Evolutionary conservation across 2,113 vertebrate species (phyloP), one percentile per base, ranked within the genome.

Genomic region (Nyctibius bracteatus): DNA sequence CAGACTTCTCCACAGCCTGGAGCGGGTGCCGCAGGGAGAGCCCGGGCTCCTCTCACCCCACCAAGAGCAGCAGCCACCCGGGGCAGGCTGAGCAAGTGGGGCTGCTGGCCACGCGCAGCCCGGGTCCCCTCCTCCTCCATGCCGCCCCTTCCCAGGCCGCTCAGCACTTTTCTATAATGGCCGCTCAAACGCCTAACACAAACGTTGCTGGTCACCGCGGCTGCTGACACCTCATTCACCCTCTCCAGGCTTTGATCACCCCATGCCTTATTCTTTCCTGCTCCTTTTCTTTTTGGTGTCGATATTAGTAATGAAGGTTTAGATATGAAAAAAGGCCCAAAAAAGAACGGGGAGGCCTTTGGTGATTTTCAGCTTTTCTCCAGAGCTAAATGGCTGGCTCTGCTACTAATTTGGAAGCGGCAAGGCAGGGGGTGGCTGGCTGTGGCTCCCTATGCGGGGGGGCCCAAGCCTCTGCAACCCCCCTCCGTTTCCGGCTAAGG

Each of bases 131-230:
- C 20, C 10, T 63, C 23, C 10, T 37, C 52, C 58, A 5, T 1
- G 2, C 10, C 3, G 6, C 12, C 23, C 52, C 30, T 28, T 35
- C 30, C 47, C 30, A 5, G 5, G 28, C 28, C 1, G 1, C 61
- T 25, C 54, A 20, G n/a, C 0, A 3, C 44, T 39, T 31, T 2
- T 58, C 51, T 5, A 6, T 14, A 47, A 14, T 5, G 14, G 58
- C 49, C 0, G 2, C 57, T 20, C 0, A 0, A 19, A 12, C 0
- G 0, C 35, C 44, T 17, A 14, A 1, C 0, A 0, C 27, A 1
- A 33, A 33, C 0, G 9, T 2, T 2, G 10, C n/a, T 9, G 5
- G 3, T 18, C 44, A 23, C 18, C 30, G 15, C 0, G 1, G 8
- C 28, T 35, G 24, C 3, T 12, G 14, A 5, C 3, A 0, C 7